A percentile compares a stretch with the other conserved stretches of the same genome.
Evolutionary conservation across 2,113 vertebrate species (phyloP).

Genomic region (pig (Sus scrofa)): DNA sequence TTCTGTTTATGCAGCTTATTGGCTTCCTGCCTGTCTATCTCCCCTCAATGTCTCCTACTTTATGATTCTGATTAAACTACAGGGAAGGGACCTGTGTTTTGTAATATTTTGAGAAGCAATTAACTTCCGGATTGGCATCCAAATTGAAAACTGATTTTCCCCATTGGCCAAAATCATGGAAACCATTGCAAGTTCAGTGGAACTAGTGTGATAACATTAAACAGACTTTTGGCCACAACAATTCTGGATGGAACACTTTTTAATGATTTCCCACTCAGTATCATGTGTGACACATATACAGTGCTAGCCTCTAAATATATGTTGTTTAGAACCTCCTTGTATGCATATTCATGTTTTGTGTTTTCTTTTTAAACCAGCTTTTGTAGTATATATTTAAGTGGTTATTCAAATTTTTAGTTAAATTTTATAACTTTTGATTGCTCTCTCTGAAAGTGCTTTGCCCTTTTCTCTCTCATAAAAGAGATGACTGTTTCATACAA

Average conservation of each 20-base stretch:
- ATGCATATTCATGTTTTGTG: not conserved
- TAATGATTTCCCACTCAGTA: not conserved
- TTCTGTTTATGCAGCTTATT: not conserved
- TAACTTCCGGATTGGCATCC: conserved; percentile 15
- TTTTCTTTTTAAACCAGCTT: not conserved
- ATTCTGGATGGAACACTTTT: not conserved
- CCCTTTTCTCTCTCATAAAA: not conserved
- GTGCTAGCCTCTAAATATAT: not conserved
- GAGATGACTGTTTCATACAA: not conserved
- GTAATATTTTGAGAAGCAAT: conserved; percentile 39
- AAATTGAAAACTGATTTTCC: conserved; percentile 39
- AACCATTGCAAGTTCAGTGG: not conserved
- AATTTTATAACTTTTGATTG: not conserved
- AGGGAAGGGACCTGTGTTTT: not conserved
- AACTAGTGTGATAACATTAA: not conserved
- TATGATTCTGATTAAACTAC: not conserved
- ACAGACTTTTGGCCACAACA: not conserved
- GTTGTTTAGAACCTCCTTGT: not conserved
- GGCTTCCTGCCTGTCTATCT: not conserved
- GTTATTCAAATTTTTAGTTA: not conserved
- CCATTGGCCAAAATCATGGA: not conserved
- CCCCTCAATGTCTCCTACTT: not conserved
- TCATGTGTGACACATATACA: not conserved
- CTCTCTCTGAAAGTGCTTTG: not conserved
- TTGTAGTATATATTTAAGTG: not conserved